Base-by-base conservation (phyloP, 2,888 invertebrate species). In the Tyria jacobaeae region DNA sequence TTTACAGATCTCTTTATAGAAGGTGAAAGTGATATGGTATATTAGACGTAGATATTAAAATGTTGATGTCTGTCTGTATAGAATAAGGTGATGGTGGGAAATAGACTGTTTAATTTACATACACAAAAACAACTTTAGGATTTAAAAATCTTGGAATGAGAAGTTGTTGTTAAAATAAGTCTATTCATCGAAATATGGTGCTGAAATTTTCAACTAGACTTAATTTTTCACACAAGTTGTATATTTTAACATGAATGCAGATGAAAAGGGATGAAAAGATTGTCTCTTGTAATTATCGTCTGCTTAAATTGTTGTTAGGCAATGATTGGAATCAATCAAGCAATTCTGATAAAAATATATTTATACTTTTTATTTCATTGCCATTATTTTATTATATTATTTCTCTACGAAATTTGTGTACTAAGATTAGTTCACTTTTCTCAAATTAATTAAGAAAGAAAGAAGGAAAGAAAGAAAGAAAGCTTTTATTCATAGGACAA, bases 11-110 rank as follows among this genome's bases (percentile, higher is more conserved):
- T 21, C 27, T 55, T 24, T 17, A 50, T 57, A 24, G 48, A 57
- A 50, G 39, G 37, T 49, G 37, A 50, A 17, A 50, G 14, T 17
- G 57, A 57, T 50, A 49, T 31, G 21, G 47, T 56, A 47, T 47
- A 56, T 56, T 56, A 56, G 55, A 21, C 51, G 7, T n/a, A 10
- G 14, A n/a, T 35, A 15, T 51, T 21, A 34, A 2, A 50, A 34
- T 10, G 15, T 4, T 15, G 37, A 24, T 52, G 1, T 35, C 9
- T 52, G 5, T 24, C 1, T 1, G 21, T 14, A 6, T 12, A 51
- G 1, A 21, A 6, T 21, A 31, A 17, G 17, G 2, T 31, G 31
- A 50, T 17, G 0, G 17, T 17, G 9, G 2, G 10, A 2, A 41
- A 41, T 41, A 9, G 7, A 7, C 2, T 7, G n/a, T 41, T 41